A percentile compares a stretch with the other conserved stretches of the same genome.
phyloP scores from a whole-genome alignment of 2,888 invertebrate genomes.

The Lymantria monacha region DNA sequence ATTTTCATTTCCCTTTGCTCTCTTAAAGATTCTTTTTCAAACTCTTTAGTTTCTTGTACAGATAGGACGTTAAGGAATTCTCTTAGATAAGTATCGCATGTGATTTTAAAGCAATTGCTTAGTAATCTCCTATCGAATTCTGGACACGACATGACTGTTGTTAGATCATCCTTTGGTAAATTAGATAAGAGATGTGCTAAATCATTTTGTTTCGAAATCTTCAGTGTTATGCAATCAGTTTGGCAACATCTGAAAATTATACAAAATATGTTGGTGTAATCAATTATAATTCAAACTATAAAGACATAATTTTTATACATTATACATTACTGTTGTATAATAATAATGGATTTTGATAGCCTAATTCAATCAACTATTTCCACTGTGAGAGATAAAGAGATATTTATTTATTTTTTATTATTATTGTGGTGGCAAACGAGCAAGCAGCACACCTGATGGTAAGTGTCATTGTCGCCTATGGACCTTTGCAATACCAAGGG shows the following conservation, averaged over 20 bases:
- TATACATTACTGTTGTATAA: no score
- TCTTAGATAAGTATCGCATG: slow-evolving; percentile 72
- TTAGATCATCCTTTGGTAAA: slow-evolving; percentile 60
- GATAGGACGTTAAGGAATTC: slow-evolving; percentile 61
- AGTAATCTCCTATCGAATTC: slow-evolving; percentile 79
- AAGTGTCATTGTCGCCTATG: no score
- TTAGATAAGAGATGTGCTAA: slow-evolving; percentile 59
- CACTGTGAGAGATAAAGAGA: no score
- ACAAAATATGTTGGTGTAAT: not conserved
- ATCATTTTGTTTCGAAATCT: slow-evolving; percentile 57
- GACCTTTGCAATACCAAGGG: no score
- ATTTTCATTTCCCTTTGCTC: slow-evolving; percentile 51
- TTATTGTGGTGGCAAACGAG: no score
- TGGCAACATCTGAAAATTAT: slow-evolving; percentile 61
- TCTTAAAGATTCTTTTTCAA: slow-evolving; percentile 55
- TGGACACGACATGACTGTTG: slow-evolving; percentile 68
- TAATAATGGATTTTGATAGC: no score
- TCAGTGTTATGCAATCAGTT: slow-evolving; percentile 48
- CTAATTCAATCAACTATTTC: no score
- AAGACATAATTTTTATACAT: no score
- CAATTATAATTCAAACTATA: no score
- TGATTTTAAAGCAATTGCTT: slow-evolving; percentile 71
- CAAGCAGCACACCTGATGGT: no score
- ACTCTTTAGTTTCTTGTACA: slow-evolving; percentile 60
- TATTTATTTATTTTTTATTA: no score